Percentiles rank a stretch among this genome's conserved stretches.
Evolutionary conservation across 2,888 invertebrate species (phyloP).

Genomic region (Imbricaverruca yamaguchii): DNA sequence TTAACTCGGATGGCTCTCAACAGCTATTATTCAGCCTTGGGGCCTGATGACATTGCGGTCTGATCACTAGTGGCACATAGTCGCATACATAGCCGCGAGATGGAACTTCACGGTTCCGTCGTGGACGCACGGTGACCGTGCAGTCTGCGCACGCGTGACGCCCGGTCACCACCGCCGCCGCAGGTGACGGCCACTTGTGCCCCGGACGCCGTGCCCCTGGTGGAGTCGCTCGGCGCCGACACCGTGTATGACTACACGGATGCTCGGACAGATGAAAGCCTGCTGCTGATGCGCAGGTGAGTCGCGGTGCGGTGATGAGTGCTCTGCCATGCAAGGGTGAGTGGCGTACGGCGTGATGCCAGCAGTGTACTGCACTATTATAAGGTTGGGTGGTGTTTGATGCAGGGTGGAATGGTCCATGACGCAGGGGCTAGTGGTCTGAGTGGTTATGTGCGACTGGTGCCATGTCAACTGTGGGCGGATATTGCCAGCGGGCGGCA

Average conservation of each 20-base stretch:
- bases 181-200: slow-evolving; percentile 65
- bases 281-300: slow-evolving; percentile 39
- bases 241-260: slow-evolving; percentile 66
- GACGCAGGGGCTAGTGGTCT: no score
- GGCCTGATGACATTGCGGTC: no score
- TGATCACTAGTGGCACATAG: no score
- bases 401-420: no score
- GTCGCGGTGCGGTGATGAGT: background rate
- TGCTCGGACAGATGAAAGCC: slow-evolving; percentile 50
- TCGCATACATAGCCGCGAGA: no score
- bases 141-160: no score
- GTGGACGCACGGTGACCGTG: no score
- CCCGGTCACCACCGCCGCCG: slow-evolving; percentile 28
- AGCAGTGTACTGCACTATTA: background rate
- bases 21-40: no score
- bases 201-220: slow-evolving; percentile 56
- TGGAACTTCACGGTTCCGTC: no score
- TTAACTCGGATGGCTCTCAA: no score
- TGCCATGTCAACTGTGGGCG: background rate
- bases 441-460: background rate
- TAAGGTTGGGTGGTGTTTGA: no score
- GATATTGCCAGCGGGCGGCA: background rate
- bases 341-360: no score
- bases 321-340: background rate
- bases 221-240: slow-evolving; percentile 60